These are phyloP conservation scores for Idaea dimidiata DNA, from an alignment of 2,888 invertebrate species.

Conservation along the genomic window DNA sequence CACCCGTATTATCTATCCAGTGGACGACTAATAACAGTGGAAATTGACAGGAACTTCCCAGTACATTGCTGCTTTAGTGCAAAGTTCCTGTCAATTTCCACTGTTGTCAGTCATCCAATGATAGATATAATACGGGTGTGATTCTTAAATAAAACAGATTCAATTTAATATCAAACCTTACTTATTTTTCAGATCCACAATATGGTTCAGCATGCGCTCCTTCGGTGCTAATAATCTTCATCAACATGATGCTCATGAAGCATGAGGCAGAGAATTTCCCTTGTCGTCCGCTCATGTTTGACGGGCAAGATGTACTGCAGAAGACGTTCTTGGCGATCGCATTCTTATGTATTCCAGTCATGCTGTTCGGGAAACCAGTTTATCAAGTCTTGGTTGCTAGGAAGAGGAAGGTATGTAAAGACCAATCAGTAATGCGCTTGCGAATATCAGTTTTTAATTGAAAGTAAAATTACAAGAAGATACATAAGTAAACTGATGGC, in stretches of 20 bases:
- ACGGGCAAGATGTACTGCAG: constrained; percentile 82
- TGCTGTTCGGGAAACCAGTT: constrained; percentile 90
- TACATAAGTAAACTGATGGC: too few species aligned
- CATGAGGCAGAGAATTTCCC: constrained; percentile 54
- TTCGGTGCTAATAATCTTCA: constrained; percentile 88
- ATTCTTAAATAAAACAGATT: too few species aligned
- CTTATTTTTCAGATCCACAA: constrained; percentile 55
- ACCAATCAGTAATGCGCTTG: background rate
- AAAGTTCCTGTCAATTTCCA: too few species aligned
- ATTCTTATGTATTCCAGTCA: constrained; percentile 86
- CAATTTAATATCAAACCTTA: background rate
- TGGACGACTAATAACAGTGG: too few species aligned
- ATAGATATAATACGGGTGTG: too few species aligned
- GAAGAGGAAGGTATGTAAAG: constrained; percentile 51
- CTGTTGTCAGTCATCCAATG: too few species aligned
- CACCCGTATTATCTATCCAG: too few species aligned
- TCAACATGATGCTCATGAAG: constrained; percentile 89
- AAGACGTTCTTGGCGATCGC: constrained; percentile 82
- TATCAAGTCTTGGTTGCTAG: constrained; percentile 76
- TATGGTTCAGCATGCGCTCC: constrained; percentile 84
- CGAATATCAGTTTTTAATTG: too few species aligned
- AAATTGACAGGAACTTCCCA: too few species aligned
- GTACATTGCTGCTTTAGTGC: too few species aligned
- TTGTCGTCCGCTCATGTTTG: constrained; percentile 82
- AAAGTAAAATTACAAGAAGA: too few species aligned